These are phyloP conservation scores for Muscicapa comitata DNA, from an alignment of 2,797 vertebrate species.

Conservation along the genomic window DNA sequence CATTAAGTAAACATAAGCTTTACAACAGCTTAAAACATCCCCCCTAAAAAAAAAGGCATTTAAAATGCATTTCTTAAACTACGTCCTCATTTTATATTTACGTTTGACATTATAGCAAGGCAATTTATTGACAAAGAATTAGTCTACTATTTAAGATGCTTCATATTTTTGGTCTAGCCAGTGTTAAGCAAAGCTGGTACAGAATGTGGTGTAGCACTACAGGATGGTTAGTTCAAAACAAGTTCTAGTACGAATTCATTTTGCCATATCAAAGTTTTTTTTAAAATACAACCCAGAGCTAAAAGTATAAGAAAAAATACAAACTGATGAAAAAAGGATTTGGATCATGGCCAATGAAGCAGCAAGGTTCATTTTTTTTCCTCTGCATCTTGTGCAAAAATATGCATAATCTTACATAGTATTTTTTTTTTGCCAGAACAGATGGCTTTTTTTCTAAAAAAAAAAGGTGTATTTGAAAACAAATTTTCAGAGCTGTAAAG, in stretches of 20 bases:
- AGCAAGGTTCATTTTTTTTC: neutral
- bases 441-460: neutral
- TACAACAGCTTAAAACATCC: too few species aligned
- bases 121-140: neutral
- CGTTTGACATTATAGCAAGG: neutral
- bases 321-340: neutral
- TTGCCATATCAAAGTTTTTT: neutral
- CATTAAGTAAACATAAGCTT: neutral
- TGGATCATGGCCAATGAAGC: rapidly evolving
- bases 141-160: neutral
- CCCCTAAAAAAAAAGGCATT: neutral
- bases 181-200: neutral
- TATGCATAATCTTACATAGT: neutral
- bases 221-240: neutral
- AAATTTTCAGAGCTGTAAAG: neutral
- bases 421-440: neutral
- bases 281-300: neutral
- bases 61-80: neutral
- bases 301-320: neutral
- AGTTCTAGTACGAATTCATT: neutral
- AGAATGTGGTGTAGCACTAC: neutral
- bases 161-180: neutral
- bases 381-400: neutral
- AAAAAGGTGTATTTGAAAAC: neutral
- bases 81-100: neutral